These are phyloP conservation scores for Xestia sexstrigata DNA, from an alignment of 2,888 invertebrate genomes.

Conservation along the genomic window DNA sequence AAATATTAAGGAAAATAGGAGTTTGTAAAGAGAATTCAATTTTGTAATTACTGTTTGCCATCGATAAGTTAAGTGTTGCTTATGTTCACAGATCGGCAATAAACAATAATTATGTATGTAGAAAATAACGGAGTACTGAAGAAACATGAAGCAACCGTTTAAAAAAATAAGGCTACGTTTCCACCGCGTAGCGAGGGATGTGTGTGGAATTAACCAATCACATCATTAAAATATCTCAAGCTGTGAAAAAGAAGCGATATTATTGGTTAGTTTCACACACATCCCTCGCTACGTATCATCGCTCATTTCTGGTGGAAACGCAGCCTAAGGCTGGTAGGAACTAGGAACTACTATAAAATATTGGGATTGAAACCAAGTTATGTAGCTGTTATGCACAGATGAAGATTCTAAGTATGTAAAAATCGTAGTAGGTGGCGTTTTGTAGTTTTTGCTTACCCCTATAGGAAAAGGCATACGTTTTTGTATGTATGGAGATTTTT, in stretches of 20 bases:
- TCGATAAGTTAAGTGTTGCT: background rate
- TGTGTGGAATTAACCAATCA: no score
- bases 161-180: background rate
- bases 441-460: background rate
- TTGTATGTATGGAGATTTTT: background rate
- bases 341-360: background rate
- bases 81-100: background rate
- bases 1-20: conserved; percentile 10
- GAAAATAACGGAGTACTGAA: conserved; percentile 10
- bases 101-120: conserved; percentile 21
- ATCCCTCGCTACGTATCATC: no score
- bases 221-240: no score
- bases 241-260: no score
- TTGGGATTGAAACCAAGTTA: background rate
- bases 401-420: background rate
- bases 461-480: background rate
- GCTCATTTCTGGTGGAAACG: no score
- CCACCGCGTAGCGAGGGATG: no score
- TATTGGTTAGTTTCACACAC: no score
- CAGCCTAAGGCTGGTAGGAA: background rate
- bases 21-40: conserved; percentile 3
- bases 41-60: conserved; percentile 19
- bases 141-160: background rate
- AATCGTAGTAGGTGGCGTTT: background rate
- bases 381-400: background rate